Percentiles rank a stretch among this genome's conserved stretches.
phyloP scores from a whole-genome alignment of 2,888 invertebrate species.

The Ceriagrion tenellum region DNA sequence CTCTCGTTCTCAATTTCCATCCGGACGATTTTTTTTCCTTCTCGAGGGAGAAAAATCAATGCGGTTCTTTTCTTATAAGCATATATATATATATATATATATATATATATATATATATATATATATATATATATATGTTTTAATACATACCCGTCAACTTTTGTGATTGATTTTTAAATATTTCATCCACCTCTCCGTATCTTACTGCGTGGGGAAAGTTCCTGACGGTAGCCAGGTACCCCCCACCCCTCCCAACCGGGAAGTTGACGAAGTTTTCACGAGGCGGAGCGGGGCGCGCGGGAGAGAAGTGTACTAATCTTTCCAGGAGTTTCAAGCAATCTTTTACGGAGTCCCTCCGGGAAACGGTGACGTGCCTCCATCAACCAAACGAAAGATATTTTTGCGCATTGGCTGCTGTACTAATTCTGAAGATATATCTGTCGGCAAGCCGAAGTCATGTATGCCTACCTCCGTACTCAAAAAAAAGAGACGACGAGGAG shows the following conservation, averaged over 20 bases:
- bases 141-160: not conserved
- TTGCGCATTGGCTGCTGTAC: too few species aligned
- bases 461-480: too few species aligned
- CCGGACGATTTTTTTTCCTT: not conserved
- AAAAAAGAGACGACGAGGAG: too few species aligned
- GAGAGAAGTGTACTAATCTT: not conserved
- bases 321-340: not conserved
- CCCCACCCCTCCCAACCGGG: not conserved
- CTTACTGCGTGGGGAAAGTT: not conserved
- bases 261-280: not conserved
- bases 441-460: too few species aligned
- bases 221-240: not conserved
- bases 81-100: too few species aligned
- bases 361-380: not conserved
- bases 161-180: conserved; percentile 17
- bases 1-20: not conserved
- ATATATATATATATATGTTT: too few species aligned
- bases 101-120: too few species aligned
- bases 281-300: too few species aligned
- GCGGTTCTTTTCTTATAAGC: not conserved
- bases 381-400: not conserved
- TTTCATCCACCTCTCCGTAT: not conserved
- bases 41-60: not conserved
- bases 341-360: not conserved
- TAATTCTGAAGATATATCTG: too few species aligned